phyloP scores from a whole-genome alignment of 2,113 vertebrate genomes.

The Forbesichthys agassizii region DNA sequence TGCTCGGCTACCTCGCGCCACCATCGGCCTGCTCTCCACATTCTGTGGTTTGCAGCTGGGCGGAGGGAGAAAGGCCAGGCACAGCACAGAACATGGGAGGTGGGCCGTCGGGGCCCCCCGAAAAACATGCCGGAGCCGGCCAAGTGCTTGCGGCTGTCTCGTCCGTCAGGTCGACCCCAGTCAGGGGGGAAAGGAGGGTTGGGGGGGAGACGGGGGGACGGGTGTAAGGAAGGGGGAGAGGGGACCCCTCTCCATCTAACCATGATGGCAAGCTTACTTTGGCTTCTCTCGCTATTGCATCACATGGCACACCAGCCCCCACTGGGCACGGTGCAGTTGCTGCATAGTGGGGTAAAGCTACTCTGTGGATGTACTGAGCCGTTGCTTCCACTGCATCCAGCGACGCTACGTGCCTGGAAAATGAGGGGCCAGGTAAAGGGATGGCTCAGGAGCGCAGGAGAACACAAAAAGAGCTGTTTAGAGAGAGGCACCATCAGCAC shows the following conservation, averaged over 20 bases:
- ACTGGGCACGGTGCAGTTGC: constrained; percentile 5
- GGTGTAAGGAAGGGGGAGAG: neutral
- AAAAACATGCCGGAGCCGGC: constrained; percentile 54
- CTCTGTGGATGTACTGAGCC: no score
- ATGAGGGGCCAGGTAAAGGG: constrained; percentile 20
- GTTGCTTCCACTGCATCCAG: no score
- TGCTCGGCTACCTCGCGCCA: constrained; percentile 48
- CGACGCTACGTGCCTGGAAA: constrained; percentile 59
- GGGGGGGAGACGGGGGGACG: no score
- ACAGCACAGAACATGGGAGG: constrained; percentile 67
- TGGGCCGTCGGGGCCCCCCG: constrained; percentile 52
- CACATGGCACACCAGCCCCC: constrained; percentile 15
- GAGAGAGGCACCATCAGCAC: constrained; percentile 18
- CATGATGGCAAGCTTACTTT: constrained; percentile 31
- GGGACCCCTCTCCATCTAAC: constrained; percentile 40
- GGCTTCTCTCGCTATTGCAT: constrained; percentile 37
- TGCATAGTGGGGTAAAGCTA: no score
- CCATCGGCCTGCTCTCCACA: constrained; percentile 48
- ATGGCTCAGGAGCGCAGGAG: constrained; percentile 6
- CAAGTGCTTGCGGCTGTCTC: constrained; percentile 75
- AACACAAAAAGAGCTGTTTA: constrained; percentile 41
- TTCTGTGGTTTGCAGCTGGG: constrained; percentile 73
- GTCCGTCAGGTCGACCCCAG: constrained; percentile 65
- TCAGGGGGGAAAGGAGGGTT: constrained; percentile 32
- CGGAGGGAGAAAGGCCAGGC: constrained; percentile 69